Conservation (phyloP, 2,888 invertebrate species). For the Cinara cedri region DNA sequence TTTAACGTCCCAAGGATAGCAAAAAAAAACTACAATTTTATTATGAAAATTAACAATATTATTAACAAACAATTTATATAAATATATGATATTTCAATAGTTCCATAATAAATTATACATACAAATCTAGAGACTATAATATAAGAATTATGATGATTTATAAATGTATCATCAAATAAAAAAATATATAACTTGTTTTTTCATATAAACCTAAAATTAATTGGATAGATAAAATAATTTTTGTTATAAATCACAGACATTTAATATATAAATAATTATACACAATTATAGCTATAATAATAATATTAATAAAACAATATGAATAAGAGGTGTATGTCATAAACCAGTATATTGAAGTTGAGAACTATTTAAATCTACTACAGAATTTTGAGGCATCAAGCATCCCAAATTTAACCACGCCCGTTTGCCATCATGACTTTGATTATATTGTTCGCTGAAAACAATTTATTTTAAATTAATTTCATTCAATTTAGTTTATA, state of each 20-base stretch:
- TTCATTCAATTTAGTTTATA: background rate
- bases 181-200: background rate
- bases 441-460: slow-evolving; percentile 51
- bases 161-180: background rate
- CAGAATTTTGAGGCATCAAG: slow-evolving; percentile 45
- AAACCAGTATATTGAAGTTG: slow-evolving; percentile 50
- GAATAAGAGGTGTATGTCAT: slow-evolving; percentile 42
- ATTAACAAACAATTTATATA: too few relatives aligned
- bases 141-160: too few relatives aligned
- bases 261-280: slow-evolving; percentile 26
- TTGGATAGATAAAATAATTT: slow-evolving; percentile 38
- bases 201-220: slow-evolving; percentile 18
- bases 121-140: too few relatives aligned
- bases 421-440: slow-evolving; percentile 42
- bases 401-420: slow-evolving; percentile 44
- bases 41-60: too few relatives aligned
- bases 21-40: too few relatives aligned
- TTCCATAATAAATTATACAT: too few relatives aligned
- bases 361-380: slow-evolving; percentile 40
- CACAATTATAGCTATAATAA: background rate
- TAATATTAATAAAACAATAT: slow-evolving; percentile 25
- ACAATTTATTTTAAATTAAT: background rate
- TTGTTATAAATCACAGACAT: slow-evolving; percentile 52
- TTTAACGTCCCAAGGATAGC: too few relatives aligned
- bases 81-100: too few relatives aligned